Evolutionary conservation across 2,797 vertebrate genomes (phyloP), one percentile per base, ranked within the genome.

Genomic region (Rhinogobio ventralis): DNA sequence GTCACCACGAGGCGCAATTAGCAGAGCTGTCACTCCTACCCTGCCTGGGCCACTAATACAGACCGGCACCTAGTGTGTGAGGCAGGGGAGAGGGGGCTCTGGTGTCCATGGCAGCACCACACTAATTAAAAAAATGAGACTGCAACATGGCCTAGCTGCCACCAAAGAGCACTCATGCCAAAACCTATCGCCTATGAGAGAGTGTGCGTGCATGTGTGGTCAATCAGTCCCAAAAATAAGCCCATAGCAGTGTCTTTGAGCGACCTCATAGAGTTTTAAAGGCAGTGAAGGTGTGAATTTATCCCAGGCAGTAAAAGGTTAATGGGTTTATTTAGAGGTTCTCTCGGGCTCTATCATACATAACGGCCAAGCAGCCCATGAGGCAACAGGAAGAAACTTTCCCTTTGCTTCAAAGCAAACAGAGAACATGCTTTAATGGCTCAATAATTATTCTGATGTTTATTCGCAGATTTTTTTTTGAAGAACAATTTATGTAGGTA

Each of bases 51-150:
- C 93, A 93, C 95, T 97, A 97, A 98, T 97, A 93, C 93, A 95
- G 93, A 79, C 95, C 93, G 94, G 96, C 96, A 96, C 93, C 23
- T 62, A 77, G 85, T 76, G 85, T 87, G 86, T 62, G 53, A 78
- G 72, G 60, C 66, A 53, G 55, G 64, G 66, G 36, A 75, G 49
- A 10, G 72, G 79, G 81, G 72, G 90, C 84, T 83, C 91, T 91
- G 92, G 93, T 94, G 91, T 92, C 94, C 94, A 91, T 87, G 74
- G 57, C 92, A 95, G 93, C 96, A 95, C 95, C 93, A 95, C 96
- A 95, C 93, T 96, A 95, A 98, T 98, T 98, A 97, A 96, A 97
- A 96, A 96, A 87, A 94, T 95, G 95, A 96, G 94, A 96, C 64
- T 15, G 87, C 25, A 83, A 88, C 86, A 77, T 75, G 72, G 85